A percentile compares a stretch with the other conserved stretches of the same genome.
Conservation (phyloP, 2,888 invertebrate species). For the Diaphora mendica region DNA sequence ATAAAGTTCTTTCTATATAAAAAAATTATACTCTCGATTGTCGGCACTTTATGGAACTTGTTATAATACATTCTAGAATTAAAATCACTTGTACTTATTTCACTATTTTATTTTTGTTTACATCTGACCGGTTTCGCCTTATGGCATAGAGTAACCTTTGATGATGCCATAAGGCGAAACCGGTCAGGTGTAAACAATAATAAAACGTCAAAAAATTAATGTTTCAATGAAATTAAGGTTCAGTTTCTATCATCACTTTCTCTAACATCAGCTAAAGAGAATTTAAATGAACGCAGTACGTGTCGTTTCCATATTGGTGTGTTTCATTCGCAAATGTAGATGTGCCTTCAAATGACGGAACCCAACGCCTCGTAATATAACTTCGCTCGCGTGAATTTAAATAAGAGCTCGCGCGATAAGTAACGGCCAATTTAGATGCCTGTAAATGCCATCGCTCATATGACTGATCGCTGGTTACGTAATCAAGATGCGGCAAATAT, state of each 20-base stretch:
- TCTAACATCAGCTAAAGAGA: neutral
- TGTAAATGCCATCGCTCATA: neutral
- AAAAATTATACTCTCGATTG: too few species aligned
- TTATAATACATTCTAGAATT: too few species aligned
- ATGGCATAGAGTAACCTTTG: too few species aligned
- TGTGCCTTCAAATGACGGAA: neutral
- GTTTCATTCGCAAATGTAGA: neutral
- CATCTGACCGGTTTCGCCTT: too few species aligned
- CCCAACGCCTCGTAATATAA: neutral
- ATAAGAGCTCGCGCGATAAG: neutral
- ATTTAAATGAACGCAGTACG: neutral
- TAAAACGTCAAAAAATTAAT: neutral
- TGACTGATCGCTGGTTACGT: neutral
- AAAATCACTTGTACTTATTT: too few species aligned
- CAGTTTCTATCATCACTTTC: neutral
- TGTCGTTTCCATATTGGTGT: neutral
- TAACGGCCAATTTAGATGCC: conserved; percentile 1
- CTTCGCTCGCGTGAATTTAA: neutral
- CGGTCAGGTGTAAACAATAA: too few species aligned
- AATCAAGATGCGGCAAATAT: neutral
- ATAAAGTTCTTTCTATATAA: too few species aligned
- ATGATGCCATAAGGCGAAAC: too few species aligned
- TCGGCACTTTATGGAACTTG: too few species aligned
- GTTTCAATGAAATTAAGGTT: neutral
- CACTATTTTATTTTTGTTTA: too few species aligned